Base-by-base conservation (phyloP, 2,888 invertebrate genomes). In the Zygogramma bicolorata region DNA sequence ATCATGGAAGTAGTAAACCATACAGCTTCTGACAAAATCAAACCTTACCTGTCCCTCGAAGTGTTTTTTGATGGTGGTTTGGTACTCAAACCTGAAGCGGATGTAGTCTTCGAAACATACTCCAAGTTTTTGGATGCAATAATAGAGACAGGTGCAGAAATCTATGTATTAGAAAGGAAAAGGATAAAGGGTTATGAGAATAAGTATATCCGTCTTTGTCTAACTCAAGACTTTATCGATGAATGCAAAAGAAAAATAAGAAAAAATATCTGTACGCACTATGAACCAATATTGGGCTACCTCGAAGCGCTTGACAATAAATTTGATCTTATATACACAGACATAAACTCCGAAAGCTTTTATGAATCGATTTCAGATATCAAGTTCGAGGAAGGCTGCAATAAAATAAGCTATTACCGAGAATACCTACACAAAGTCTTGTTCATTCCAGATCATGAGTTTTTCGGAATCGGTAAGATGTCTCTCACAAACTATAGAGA, bases 391-490 rank as follows among this genome's bases (percentile, higher is more conserved):
- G 88, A 89, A 63, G 90, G 90, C 20, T 90, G 91, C 29, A 87
- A 89, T 59, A 90, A 91, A 83, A 91, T 93, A 59, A 87, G 88
- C 75, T 89, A 88, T 75, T 92, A 91, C 78, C 90, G 75, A 27
- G 72, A 74, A 34, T 91, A 90, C 63, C 88, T 91, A 77, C 89
- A 90, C 15, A 88, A 89, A 82, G 88, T 93, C 59, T 89, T 90
- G 10, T 89, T 89, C 53, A 89, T 92, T 80, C 89, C 92, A 13
- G 89, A 90, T 81, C 91, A 90, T 76, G 92, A 92, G 82, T 93
- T 91, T 83, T 93, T 94, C 77, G 88, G 90, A 68, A 89, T 91
- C 75, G 91, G 91, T 1, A 88, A 89, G 34, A 88, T 93, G 1
- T 86, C 89, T 75, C 91, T 93, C 82, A 85, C 88, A 3, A 87